A percentile compares a stretch with the other conserved stretches of the same genome.
Evolutionary conservation across 2,888 invertebrate genomes (phyloP).

Genomic region (Metalampra italica): DNA sequence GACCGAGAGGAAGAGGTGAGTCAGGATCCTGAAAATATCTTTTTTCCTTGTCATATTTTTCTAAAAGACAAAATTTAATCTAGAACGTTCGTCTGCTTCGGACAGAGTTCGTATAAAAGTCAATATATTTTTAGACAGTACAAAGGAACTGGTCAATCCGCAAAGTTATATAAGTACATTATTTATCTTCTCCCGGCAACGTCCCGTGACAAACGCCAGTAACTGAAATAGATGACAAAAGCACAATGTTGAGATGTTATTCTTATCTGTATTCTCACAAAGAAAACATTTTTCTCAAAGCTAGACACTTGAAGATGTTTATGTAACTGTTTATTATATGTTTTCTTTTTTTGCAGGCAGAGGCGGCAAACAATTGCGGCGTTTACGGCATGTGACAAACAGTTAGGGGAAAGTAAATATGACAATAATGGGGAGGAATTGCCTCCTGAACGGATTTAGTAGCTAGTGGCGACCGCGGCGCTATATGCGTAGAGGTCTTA

Average conservation of each 20-base stretch:
- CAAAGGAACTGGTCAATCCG: constrained; percentile 15
- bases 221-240: constrained; percentile 25
- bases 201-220: constrained; percentile 17
- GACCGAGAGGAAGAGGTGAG: no score
- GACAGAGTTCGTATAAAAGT: no score
- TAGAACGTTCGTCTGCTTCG: no score
- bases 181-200: constrained; percentile 16
- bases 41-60: no score
- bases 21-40: not conserved
- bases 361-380: constrained; percentile 13
- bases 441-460: not conserved
- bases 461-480: not conserved
- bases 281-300: constrained; percentile 27
- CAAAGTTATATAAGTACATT: constrained; percentile 15
- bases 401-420: constrained; percentile 16
- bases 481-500: constrained; percentile 7
- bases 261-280: constrained; percentile 28
- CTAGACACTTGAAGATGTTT: constrained; percentile 30
- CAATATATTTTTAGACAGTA: no score
- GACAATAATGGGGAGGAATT: constrained; percentile 13
- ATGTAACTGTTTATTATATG: constrained; percentile 32
- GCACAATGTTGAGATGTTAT: constrained; percentile 30
- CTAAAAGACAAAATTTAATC: no score
- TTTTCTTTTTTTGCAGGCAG: constrained; percentile 18
- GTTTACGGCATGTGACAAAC: constrained; percentile 22